Percentiles rank a stretch among this genome's conserved stretches.
Evolutionary conservation across 53 echinoderm and acorn worm genomes (phyloP).

Genomic region (Paracentrotus lividus): DNA sequence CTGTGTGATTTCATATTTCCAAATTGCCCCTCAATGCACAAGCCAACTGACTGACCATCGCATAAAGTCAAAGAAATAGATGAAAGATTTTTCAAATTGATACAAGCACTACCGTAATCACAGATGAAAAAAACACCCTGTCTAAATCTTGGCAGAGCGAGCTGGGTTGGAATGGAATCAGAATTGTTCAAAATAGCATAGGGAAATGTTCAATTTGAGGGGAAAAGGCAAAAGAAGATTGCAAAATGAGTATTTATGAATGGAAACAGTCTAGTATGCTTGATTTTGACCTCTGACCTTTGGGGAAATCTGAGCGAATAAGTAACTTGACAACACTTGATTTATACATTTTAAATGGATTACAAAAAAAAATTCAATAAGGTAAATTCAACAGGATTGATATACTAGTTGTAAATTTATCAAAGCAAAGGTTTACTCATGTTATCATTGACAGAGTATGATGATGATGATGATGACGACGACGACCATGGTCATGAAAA

Average conservation of each 20-base stretch:
- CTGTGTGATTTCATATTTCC: too few relatives aligned
- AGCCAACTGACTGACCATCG: background rate
- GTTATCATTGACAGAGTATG: too few relatives aligned
- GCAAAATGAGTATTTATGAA: background rate
- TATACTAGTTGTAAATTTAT: too few relatives aligned
- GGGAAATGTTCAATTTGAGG: constrained; percentile 39
- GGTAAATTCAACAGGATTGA: too few relatives aligned
- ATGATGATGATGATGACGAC: too few relatives aligned
- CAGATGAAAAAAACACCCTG: background rate
- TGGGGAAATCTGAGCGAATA: too few relatives aligned
- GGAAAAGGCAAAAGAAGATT: constrained; percentile 24
- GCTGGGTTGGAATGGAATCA: background rate
- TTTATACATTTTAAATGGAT: too few relatives aligned
- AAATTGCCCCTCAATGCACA: background rate
- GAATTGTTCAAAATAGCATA: background rate
- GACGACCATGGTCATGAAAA: too few relatives aligned
- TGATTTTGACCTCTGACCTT: background rate
- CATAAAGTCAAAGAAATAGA: background rate
- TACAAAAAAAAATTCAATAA: too few relatives aligned
- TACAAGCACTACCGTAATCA: background rate
- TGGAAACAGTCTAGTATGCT: background rate
- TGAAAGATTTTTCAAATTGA: background rate
- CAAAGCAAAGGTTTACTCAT: too few relatives aligned
- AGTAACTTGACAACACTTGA: too few relatives aligned
- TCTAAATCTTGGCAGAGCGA: background rate